A percentile compares a stretch with the other conserved stretches of the same genome.
phyloP scores from a whole-genome alignment of 2,888 invertebrate genomes.

The Drosophila subsilvestris region DNA sequence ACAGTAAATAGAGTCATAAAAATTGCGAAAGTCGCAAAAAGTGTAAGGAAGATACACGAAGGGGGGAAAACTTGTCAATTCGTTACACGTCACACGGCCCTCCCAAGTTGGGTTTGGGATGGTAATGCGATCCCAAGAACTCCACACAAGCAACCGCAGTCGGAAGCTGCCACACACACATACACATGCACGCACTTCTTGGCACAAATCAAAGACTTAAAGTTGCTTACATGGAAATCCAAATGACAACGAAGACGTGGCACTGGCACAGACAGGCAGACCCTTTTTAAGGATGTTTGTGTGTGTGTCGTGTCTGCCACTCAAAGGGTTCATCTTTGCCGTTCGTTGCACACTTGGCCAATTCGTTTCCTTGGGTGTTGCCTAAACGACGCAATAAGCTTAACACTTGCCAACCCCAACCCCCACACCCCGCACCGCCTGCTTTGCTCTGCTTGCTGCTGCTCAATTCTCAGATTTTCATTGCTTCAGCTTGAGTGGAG shows the following conservation, averaged over 20 bases:
- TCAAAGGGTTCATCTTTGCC: conserved; percentile 61
- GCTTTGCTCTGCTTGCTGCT: neutral
- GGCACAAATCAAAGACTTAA: conserved; percentile 70
- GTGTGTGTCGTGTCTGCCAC: conserved; percentile 47
- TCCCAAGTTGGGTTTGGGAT: neutral
- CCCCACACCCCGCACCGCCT: conserved; percentile 1
- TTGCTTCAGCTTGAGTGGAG: conserved; percentile 74
- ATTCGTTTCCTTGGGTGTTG: conserved; percentile 72
- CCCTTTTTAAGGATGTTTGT: conserved; percentile 16
- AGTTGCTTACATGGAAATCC: conserved; percentile 68
- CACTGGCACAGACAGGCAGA: neutral
- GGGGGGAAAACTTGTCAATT: conserved; percentile 58
- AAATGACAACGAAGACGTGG: conserved; percentile 48
- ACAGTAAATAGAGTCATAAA: conserved; percentile 80
- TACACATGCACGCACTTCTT: conserved; percentile 23
- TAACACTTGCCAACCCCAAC: conserved; percentile 71
- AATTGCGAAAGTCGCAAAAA: conserved; percentile 71
- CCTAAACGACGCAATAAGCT: conserved; percentile 78
- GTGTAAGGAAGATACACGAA: conserved; percentile 27
- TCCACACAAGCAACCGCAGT: conserved; percentile 43
- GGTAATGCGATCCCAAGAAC: conserved; percentile 47
- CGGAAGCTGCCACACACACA: conserved; percentile 22
- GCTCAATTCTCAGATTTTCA: conserved; percentile 61
- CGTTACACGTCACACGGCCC: conserved; percentile 65
- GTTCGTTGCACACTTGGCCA: conserved; percentile 56